Evolutionary conservation across 2,797 vertebrate species (phyloP), one percentile per base, ranked within the genome.

Genomic region (Gobio occitaniae): DNA sequence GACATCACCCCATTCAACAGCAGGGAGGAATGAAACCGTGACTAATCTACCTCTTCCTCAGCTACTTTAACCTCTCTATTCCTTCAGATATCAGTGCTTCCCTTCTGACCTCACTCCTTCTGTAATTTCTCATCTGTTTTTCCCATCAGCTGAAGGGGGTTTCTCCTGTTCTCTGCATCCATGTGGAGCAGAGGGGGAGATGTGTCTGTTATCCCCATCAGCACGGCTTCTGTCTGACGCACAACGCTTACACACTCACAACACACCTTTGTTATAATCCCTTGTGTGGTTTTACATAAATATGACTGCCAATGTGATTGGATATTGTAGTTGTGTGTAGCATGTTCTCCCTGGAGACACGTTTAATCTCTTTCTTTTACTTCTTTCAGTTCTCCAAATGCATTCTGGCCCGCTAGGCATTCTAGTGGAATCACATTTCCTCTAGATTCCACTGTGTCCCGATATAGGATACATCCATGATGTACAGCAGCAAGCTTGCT

Each of bases 161-260:
- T 82, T 82, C 80, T 82, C 16, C 44, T n/a, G n/a, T 17, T 56
- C 36, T 59, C 50, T 32, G 19, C n/a, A 29, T 78, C 16, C 47
- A 21, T 52, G 7, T 36, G 25, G 25, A n/a, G 16, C 68, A 32
- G 25, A 68, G 10, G 8, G 38, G 41, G 44, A 36, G 32, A 50
- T 6, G 61, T n/a, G 52, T 48, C 17, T 82, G 80, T 48, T 82
- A 63, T 82, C 29, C 12, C 17, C 25, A 74, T 82, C 29, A 80
- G 44, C 47, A 11, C 17, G 1, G 54, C 17, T 63, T 61, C 41
- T 36, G 25, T 82, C 69, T 50, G 12, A 3, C 12, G 6, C 80
- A 36, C 16, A 47, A 10, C 3, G 44, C 15, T 80, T 56, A 11
- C 10, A 15, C 29, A 6, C 11, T n/a, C 19, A 38, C 2, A n/a